Base-by-base conservation (phyloP, 2,797 vertebrate species). In the Trachops cirrhosus region DNA sequence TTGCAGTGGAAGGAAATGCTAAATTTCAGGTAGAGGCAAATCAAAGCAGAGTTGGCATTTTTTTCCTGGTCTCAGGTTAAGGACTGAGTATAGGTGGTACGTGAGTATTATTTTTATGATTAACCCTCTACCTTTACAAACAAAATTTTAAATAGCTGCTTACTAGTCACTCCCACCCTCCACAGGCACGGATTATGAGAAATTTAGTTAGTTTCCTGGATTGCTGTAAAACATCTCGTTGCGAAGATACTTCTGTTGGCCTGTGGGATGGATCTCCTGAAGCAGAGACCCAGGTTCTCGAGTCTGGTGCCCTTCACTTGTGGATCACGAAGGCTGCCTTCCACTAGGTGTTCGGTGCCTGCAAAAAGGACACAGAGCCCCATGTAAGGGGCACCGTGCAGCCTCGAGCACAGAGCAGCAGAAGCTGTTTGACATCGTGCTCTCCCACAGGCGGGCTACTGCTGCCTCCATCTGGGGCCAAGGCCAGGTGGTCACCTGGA, bases 261-360 rank as follows among this genome's bases (percentile, higher is more conserved):
- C 7, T 41, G 29, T 19, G 1, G 22, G 87, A 29, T 50, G 50
- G 34, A 41, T 67, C 34, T 78, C 32, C 48, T 29, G 46, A 70
- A 71, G 52, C 37, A 8, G 32, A 70, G 59, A 78, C 37, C 8
- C 64, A 48, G n/a, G 8, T 18, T 73, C 57, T 71, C 10, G 9
- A 46, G n/a, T 34, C 67, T 24, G n/a, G 64, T 57, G 74, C 11
- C 80, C 87, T 84, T 83, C 93, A 54, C 15, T 77, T 89, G 39
- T 44, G 99, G 98, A 98, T 99, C 54, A 98, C 99, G 98, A 99
- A 99, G 98, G 99, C 98, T 96, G 99, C 99, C 97, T 99, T 99
- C 95, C 98, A 99, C 93, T 98, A 99, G 95, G 98, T 98, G 52
- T 99, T 99, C 96, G 99, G 98, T 1, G 98, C 98, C n/a, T 99